Evolutionary conservation across 2,888 invertebrate genomes (phyloP), one percentile per base, ranked within the genome.

Genomic region (Mesochorus sp.): DNA sequence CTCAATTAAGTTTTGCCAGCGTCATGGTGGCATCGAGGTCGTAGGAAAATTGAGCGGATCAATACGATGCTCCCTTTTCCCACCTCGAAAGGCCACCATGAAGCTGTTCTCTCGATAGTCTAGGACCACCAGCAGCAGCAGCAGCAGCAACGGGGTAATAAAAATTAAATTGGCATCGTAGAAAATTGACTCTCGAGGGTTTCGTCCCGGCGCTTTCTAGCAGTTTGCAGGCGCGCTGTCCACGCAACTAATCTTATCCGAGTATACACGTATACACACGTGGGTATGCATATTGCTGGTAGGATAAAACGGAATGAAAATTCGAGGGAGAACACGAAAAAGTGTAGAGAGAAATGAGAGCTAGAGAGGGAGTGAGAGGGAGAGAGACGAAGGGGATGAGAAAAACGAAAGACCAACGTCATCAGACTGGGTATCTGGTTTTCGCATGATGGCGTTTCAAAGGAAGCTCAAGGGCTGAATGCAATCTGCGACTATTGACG

Each of bases 401-500:
- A 10, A 37, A 44, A 47, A 28, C 34, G 55, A 62, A 37, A 28
- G 26, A 47, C 62, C 26, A 53, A 17, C 10, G 26, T 47, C 47
- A 67, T 61, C 47, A 21, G 64, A 47, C 68, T 51, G 47, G 66
- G 66, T 84, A 83, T 82, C 83, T 75, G 76, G 68, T 82, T 84
- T 57, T 80, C 80, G 81, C 82, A 80, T 83, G 80, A 82, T 75
- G 51, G 76, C 59, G 74, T 79, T 72, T 78, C 80, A 83, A 81
- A 77, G 78, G 73, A 78, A 28, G 67, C 72, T 71, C 67, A 61
- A 73, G 66, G 44, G 57, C 72, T 83, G 72, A 79, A 81, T 81
- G 83, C 74, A 82, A 84, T 83, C 81, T 82, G 71, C 77, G 72
- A 80, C 64, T 76, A 83, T 82, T 79, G 81, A 83, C 75, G 77